Evolutionary conservation across 2,797 vertebrate genomes (phyloP).

Genomic region (Macropus fuliginosus): DNA sequence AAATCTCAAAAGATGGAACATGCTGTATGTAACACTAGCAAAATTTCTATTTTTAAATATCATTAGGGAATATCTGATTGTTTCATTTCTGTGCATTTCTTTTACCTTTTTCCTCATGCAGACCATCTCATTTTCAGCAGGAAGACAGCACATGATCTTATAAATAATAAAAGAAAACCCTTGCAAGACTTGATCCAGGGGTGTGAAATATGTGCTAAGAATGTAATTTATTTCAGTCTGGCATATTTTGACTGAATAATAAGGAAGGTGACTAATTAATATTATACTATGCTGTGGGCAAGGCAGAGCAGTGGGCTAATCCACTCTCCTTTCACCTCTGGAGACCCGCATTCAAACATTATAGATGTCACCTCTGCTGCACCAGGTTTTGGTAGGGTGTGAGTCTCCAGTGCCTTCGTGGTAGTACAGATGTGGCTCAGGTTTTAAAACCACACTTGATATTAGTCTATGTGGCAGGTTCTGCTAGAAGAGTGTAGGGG

Average conservation of each 20-base stretch:
- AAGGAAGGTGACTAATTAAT: conserved; percentile 87
- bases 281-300: conserved; percentile 82
- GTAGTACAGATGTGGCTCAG: conserved; percentile 38
- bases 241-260: conserved; percentile 88
- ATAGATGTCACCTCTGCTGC: conserved; percentile 44
- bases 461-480: conserved; percentile 31
- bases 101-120: conserved; percentile 92
- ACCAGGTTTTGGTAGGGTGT: conserved; percentile 41
- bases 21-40: conserved; percentile 89
- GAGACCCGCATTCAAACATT: conserved; percentile 73
- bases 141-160: conserved; percentile 89
- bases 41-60: conserved; percentile 96
- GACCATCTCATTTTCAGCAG: conserved; percentile 91
- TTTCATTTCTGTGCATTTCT: conserved; percentile 92
- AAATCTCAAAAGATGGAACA: conserved; percentile 97
- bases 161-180: conserved; percentile 90
- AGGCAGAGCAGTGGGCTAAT: conserved; percentile 72
- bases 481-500: conserved; percentile 49
- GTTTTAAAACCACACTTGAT: conserved; percentile 7
- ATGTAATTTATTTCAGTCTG: conserved; percentile 87
- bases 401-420: conserved; percentile 31
- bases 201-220: conserved; percentile 88
- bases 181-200: conserved; percentile 86
- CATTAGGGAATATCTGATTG: conserved; percentile 92
- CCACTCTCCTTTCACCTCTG: conserved; percentile 73